Base-by-base conservation (phyloP, 1,140 invertebrate genomes). In the Platyscapa corneri region DNA sequence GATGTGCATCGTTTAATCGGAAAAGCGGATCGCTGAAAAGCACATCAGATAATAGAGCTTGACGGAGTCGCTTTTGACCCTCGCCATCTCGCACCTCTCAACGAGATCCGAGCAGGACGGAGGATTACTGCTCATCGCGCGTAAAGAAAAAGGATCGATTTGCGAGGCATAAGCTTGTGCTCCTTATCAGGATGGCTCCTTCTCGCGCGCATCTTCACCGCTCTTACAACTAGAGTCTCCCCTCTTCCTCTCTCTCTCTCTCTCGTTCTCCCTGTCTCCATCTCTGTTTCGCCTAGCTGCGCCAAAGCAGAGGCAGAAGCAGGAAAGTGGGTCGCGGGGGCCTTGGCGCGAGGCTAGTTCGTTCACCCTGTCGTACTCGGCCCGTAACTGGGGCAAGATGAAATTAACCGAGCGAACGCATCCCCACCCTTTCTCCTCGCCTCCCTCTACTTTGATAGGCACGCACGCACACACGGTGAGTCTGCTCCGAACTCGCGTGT, bases 351-450 rank as follows among this genome's bases (percentile, higher is more conserved):
- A 93, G 92, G 92, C 92, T 93, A 92, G 93, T 93, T 93, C 93
- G 91, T 93, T 93, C 92, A 93, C 93, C 93, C 93, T 56, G 76
- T 37, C 20, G 18, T 91, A 90, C 91, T 90, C 91, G 91, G 89
- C 91, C 92, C 91, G 92, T 93, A 93, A 93, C 93, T 93, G 92
- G 92, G 92, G 92, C 93, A 93, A 93, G 93, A 93, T 93, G 93
- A 93, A 93, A 93, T 93, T 93, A 93, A 93, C 92, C 91, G 91
- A 93, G 90, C 89, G 87, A 87, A 88, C 80, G 84, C 87, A 64
- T 81, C 79, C 84, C 70, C 64, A 83, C 86, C 83, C 86, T 75
- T 74, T 80, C 87, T 79, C 72, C 74, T 75, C 70, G 60, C 49
- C 53, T 53, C 53, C 78, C 67, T 49, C 84, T 65, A 23, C 60